These are phyloP conservation scores for Urocynchramus pylzowi DNA, from an alignment of 2,113 vertebrate species.

Conservation along the genomic window DNA sequence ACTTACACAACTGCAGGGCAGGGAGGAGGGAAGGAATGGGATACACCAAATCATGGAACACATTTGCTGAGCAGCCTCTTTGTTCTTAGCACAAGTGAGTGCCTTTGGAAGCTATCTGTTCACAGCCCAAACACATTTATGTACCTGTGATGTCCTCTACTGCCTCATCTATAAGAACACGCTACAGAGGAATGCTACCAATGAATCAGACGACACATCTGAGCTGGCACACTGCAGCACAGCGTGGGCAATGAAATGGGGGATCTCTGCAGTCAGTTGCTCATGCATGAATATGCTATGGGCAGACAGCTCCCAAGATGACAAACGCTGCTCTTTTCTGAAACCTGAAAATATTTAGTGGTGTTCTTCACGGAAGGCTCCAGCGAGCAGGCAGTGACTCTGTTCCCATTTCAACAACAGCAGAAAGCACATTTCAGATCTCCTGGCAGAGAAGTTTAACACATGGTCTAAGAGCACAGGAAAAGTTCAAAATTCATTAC, in stretches of 20 bases:
- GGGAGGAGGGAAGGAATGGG: background rate
- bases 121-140: background rate
- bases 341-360: background rate
- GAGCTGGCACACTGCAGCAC: background rate
- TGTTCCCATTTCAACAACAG: background rate
- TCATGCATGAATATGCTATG: background rate
- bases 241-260: background rate
- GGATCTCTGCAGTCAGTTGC: background rate
- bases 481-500: background rate
- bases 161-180: background rate
- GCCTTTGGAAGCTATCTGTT: background rate
- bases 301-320: background rate
- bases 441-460: background rate
- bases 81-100: background rate
- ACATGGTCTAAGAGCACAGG: background rate
- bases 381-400: background rate
- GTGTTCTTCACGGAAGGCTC: background rate
- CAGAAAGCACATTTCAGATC: background rate
- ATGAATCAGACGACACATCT: background rate
- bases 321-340: background rate
- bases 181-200: background rate
- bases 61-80: slow-evolving; percentile 5
- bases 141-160: background rate
- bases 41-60: slow-evolving; percentile 27
- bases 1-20: slow-evolving; percentile 68